Percentiles rank a stretch among this genome's conserved stretches.
These are phyloP conservation scores for Tarsius wallacei DNA, from an alignment of 2,797 vertebrate species.

Conservation along the genomic window DNA sequence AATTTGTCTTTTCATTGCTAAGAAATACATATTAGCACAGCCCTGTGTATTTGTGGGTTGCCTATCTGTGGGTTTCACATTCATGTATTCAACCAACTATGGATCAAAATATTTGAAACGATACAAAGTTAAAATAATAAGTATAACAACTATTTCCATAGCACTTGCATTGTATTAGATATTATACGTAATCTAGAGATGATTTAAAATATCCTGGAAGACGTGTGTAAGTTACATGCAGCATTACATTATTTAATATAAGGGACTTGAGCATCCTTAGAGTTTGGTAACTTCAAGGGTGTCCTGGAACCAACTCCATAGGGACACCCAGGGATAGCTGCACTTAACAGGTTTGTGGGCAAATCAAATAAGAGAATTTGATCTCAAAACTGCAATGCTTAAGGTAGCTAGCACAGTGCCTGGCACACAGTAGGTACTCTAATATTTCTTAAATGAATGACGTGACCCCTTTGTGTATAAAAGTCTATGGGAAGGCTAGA, in stretches of 20 bases:
- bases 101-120: not conserved
- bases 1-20: not conserved
- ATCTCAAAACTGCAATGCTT: not conserved
- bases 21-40: not conserved
- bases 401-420: not conserved
- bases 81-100: not conserved
- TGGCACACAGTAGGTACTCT: not conserved
- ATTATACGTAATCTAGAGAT: not conserved
- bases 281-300: not conserved
- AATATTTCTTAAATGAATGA: slow-evolving; percentile 4
- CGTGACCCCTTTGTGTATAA: not conserved
- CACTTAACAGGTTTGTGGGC: not conserved
- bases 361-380: not conserved
- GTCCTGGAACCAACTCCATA: not conserved
- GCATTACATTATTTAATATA: not conserved
- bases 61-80: not conserved
- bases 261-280: not conserved
- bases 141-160: not conserved
- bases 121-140: not conserved
- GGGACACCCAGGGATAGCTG: not conserved
- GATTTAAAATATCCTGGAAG: not conserved
- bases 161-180: not conserved
- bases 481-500: slow-evolving; percentile 8
- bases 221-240: not conserved
- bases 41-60: not conserved